A percentile compares a stretch with the other conserved stretches of the same genome.
Conservation (phyloP, 2,888 invertebrate genomes). For the Clivina fossor region DNA sequence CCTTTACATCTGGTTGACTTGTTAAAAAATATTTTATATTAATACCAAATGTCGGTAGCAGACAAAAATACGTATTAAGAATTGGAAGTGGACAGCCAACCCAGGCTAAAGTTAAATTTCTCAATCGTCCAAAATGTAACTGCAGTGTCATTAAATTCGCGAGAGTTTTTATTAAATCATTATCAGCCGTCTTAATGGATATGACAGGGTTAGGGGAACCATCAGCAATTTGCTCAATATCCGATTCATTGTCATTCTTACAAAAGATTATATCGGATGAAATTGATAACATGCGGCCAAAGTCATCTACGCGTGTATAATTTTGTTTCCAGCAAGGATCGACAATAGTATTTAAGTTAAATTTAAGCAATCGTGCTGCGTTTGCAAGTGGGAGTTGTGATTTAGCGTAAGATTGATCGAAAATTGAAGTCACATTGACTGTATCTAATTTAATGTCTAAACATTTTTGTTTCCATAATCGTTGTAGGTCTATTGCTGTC, state of each 20-base stretch:
- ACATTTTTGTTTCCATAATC: conserved; percentile 8
- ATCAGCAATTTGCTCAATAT: conserved; percentile 29
- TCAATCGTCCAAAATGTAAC: conserved; percentile 31
- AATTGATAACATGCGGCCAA: conserved; percentile 25
- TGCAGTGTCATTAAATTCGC: conserved; percentile 36
- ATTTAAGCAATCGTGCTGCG: conserved; percentile 28
- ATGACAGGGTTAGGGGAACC: conserved; percentile 33
- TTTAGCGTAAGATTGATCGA: conserved; percentile 24
- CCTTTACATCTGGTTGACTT: conserved; percentile 1
- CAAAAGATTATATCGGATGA: conserved; percentile 35
- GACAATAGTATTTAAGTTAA: conserved; percentile 26
- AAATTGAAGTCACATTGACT: conserved; percentile 24
- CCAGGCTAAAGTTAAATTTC: conserved; percentile 34
- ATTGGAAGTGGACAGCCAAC: conserved; percentile 32
- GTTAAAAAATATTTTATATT: conserved; percentile 34
- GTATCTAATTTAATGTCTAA: conserved; percentile 20
- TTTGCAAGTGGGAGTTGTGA: conserved; percentile 28
- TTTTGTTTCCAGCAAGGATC: conserved; percentile 32
- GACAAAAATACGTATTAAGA: conserved; percentile 36
- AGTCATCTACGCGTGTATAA: conserved; percentile 21
- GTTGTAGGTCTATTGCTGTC: conserved; percentile 36
- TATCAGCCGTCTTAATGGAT: conserved; percentile 21
- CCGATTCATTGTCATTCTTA: conserved; percentile 28
- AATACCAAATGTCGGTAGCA: conserved; percentile 34
- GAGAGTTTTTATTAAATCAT: conserved; percentile 14